Conservation (phyloP, 2,888 invertebrate genomes). For the Stegophylla sp. region DNA sequence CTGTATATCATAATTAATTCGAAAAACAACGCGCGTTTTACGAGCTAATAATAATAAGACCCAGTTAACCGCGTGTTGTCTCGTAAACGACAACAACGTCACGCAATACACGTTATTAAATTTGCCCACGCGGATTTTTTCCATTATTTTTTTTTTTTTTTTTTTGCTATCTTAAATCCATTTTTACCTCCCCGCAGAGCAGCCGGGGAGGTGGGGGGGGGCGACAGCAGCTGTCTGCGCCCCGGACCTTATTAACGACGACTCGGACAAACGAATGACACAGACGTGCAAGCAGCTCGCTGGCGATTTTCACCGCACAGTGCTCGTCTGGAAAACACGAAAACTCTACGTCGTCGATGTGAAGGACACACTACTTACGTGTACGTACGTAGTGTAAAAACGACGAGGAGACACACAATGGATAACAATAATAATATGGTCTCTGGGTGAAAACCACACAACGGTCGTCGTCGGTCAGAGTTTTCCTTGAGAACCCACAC, state of each 20-base stretch:
- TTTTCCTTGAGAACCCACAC: constrained; percentile 44
- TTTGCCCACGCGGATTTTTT: constrained; percentile 9
- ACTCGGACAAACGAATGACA: not conserved
- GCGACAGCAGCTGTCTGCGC: not conserved
- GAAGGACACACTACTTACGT: constrained; percentile 11
- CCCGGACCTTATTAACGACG: not conserved
- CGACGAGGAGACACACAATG: not conserved
- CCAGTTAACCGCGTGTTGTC: not conserved
- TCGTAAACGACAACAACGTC: not conserved
- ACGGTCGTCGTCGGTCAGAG: not conserved
- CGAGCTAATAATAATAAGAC: constrained; percentile 20
- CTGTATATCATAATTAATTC: not conserved
- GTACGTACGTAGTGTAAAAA: not conserved
- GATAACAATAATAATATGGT: not conserved
- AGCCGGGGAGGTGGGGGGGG: no score
- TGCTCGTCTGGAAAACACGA: not conserved
- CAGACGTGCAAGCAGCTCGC: not conserved
- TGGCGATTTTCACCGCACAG: constrained; percentile 14
- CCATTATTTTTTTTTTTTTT: not conserved
- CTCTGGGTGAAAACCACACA: constrained; percentile 31
- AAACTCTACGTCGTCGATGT: not conserved
- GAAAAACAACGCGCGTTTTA: constrained; percentile 18
- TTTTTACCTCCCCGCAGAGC: not conserved
- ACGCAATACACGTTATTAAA: not conserved
- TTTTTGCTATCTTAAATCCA: not conserved